Evolutionary conservation across 1,140 invertebrate genomes (phyloP), one percentile per base, ranked within the genome.

Genomic region (Drosophila trapezifrons): DNA sequence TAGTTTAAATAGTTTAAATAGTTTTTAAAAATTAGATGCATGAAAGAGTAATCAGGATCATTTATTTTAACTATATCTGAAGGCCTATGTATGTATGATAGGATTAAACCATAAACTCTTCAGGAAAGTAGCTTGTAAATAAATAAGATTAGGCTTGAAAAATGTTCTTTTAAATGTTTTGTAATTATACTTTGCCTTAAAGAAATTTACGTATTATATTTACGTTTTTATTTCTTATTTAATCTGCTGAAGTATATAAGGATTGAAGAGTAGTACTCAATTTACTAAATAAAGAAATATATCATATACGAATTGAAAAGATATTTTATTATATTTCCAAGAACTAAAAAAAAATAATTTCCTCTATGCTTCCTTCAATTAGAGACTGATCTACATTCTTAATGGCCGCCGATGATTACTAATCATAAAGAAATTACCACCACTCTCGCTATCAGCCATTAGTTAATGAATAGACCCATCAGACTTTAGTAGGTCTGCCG

Each of bases 401-500:
- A 62, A 64, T 62, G 29, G 20, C 62, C 0, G 1, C 9, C 58
- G 7, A 51, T 67, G 25, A 67, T 67, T 42, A 38, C 27, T 13
- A 43, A 29, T 42, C 46, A 52, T 69, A 49, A 69, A 69, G 60
- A 69, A 54, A 69, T 67, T 67, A 65, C 62, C 46, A 54, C 42
- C 42, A 71, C 65, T 71, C 47, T 70, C 49, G 29, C 42, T 45
- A 71, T 70, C 67, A 49, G 42, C 10, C 43, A 57, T 71, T 58
- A 71, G 35, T 71, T 71, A 71, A 71, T 71, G 66, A 57, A 58
- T 70, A 57, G 40, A 70, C 65, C 40, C 67, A 57, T 56, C 35
- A 20, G 65, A 40, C 35, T 71, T 56, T 71, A 71, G 66, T 69
- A 55, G 47, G 42, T 69, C 65, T 52, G 37, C 20, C 60, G 65